phyloP scores from a whole-genome alignment of 2,797 vertebrate species.

The Oreochromis grahami region DNA sequence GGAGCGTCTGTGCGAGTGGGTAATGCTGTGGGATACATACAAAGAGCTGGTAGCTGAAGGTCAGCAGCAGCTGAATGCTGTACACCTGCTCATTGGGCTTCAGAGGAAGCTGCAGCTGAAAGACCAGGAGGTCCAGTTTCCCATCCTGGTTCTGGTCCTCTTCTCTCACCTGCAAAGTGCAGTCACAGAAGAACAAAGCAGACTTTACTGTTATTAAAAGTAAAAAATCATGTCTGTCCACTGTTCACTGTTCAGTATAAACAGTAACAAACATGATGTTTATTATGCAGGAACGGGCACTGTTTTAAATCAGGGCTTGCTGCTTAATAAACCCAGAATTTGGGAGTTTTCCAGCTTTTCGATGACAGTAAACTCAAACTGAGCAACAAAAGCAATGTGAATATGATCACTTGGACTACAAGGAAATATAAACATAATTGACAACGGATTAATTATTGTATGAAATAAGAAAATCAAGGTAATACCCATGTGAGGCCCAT shows the following conservation, averaged over 20 bases:
- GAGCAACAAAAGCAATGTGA: neutral
- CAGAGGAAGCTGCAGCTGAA: slow-evolving; percentile 84
- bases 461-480: neutral
- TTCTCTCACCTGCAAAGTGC: slow-evolving; percentile 78
- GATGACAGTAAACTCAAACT: neutral
- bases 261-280: neutral
- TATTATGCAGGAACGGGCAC: neutral
- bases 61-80: slow-evolving; percentile 87
- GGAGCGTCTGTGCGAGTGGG: neutral
- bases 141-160: slow-evolving; percentile 90
- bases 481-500: neutral
- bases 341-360: neutral
- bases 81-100: slow-evolving; percentile 82
- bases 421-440: neutral
- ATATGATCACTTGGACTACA: neutral
- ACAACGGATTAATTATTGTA: neutral
- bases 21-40: slow-evolving; percentile 69
- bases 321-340: neutral
- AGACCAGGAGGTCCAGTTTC: slow-evolving; percentile 80
- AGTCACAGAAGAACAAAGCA: neutral
- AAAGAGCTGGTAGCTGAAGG: slow-evolving; percentile 90
- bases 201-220: neutral
- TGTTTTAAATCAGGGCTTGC: neutral
- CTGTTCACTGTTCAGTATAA: neutral
- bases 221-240: neutral